These are phyloP conservation scores for Rhagoletis pomonella DNA, from an alignment of 1,140 invertebrate species.

Conservation along the genomic window DNA sequence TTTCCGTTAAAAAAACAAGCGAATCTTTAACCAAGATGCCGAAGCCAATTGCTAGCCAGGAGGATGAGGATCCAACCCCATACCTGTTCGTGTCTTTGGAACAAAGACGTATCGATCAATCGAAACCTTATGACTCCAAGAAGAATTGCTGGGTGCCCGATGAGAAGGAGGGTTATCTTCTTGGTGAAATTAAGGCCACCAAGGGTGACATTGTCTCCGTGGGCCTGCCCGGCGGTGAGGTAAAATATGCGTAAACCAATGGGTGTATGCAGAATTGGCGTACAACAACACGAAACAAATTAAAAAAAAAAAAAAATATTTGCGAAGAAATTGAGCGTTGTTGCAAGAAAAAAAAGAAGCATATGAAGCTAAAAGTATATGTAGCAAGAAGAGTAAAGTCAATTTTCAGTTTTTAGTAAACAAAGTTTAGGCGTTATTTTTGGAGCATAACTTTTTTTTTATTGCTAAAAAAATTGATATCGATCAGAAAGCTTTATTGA, in stretches of 20 bases:
- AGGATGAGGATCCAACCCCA: slow-evolving; percentile 95
- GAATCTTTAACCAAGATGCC: slow-evolving; percentile 81
- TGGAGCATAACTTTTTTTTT: slow-evolving; percentile 58
- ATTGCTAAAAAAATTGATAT: too few relatives aligned
- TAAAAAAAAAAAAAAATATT: not conserved
- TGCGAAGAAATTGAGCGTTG: slow-evolving; percentile 10
- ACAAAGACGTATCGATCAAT: slow-evolving; percentile 97
- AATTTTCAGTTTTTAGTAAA: too few relatives aligned
- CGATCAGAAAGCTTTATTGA: too few relatives aligned
- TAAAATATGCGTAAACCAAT: slow-evolving; percentile 74
- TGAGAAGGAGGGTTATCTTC: slow-evolving; percentile 96
- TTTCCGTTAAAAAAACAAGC: slow-evolving; percentile 70
- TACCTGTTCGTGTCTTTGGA: slow-evolving; percentile 96
- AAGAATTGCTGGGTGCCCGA: slow-evolving; percentile 99
- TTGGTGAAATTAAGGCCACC: slow-evolving; percentile 97
- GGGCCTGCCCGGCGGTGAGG: slow-evolving; percentile 90
- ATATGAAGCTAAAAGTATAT: not conserved
- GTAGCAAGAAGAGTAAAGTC: too few relatives aligned
- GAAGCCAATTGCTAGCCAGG: slow-evolving; percentile 82
- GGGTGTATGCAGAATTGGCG: not conserved
- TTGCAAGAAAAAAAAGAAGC: not conserved
- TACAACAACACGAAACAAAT: not conserved
- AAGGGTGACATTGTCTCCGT: slow-evolving; percentile 98
- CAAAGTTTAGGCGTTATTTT: too few relatives aligned
- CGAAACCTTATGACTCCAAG: slow-evolving; percentile 99